Base-by-base conservation (phyloP, 2,888 invertebrate species). In the Lottia scabra region DNA sequence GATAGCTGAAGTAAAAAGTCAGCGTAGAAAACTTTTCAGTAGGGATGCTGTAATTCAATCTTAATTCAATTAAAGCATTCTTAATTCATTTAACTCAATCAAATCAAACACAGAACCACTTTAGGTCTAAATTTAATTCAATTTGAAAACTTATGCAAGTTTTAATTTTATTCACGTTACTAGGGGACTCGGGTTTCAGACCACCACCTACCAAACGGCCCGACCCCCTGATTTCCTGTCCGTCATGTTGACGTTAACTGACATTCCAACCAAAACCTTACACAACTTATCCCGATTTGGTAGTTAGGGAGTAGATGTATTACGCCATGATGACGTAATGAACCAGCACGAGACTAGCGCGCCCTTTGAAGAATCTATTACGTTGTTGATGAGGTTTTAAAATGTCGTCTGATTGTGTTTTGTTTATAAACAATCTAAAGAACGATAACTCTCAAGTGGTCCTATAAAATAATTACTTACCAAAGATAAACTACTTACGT, bases 291-390 rank as follows among this genome's bases (percentile, higher is more conserved):
- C 23, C 19, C 10, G 10, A 56, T 23, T 23, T 19, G 19, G 56
- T 56, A 56, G 56, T 23, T 38, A 13, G 23, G 23, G 56, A 56
- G 56, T 23, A 56, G 19, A 56, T 23, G 10, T 38, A 19, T 56
- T 56, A 56, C 56, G 56, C 23, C 56, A 56, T 56, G 6, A 19
- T 56, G 56, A 56, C 56, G 23, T 56, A 56, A 56, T 23, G 23
- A 12, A 56, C 56, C 23, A 23, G 56, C 23, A 56, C 56, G 56
- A 19, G 56, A 12, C 23, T 3, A 23, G 19, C 56, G 19, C 56
- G 56, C 56, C 10, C 56, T 56, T 56, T 56, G 56, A 56, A 56
- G 56, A 56, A 56, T 19, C 56, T 56, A 56, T 56, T 56, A 56
- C 56, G 56, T 56, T 10, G 38, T 19, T 56, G 56, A 56, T 23